Percentiles rank a stretch among this genome's conserved stretches.
Evolutionary conservation across 2,797 vertebrate species (phyloP).

Genomic region (Parotocinclus haroldoi): DNA sequence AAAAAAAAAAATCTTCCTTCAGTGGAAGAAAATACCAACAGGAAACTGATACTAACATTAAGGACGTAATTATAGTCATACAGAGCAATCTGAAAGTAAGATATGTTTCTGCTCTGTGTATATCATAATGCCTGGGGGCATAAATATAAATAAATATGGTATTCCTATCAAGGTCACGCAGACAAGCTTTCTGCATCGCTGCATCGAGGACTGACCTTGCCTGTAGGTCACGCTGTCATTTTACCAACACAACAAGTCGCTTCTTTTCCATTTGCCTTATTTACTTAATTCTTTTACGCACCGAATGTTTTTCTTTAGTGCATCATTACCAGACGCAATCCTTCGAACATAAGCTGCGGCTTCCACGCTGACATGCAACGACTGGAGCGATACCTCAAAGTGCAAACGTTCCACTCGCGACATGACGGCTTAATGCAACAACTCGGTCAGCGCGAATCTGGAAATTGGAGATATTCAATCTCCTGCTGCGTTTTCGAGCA

Average conservation of each 20-base stretch:
- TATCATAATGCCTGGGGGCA: constrained; percentile 14
- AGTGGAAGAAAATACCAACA: background rate
- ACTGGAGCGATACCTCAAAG: background rate
- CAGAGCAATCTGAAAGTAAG: constrained; percentile 6
- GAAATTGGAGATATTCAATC: constrained; percentile 26
- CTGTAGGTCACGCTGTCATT: no score
- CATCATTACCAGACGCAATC: constrained; percentile 2
- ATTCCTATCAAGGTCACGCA: no score
- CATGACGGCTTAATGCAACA: constrained; percentile 35
- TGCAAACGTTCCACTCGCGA: background rate
- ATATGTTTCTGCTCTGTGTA: constrained; percentile 6
- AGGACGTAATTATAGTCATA: background rate
- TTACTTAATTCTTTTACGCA: constrained; percentile 8
- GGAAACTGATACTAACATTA: background rate
- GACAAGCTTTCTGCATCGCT: no score
- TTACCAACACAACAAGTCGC: no score
- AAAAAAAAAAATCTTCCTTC: no score
- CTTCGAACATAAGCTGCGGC: background rate
- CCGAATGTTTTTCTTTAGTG: background rate
- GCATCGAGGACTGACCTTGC: background rate
- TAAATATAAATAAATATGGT: no score
- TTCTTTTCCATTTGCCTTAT: background rate
- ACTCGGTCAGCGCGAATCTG: constrained; percentile 25
- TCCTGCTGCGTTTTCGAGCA: constrained; percentile 10
- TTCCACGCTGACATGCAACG: constrained; percentile 6